phyloP scores from a whole-genome alignment of 53 echinoderm and acorn worm genomes.

The Echinarachnius parma region DNA sequence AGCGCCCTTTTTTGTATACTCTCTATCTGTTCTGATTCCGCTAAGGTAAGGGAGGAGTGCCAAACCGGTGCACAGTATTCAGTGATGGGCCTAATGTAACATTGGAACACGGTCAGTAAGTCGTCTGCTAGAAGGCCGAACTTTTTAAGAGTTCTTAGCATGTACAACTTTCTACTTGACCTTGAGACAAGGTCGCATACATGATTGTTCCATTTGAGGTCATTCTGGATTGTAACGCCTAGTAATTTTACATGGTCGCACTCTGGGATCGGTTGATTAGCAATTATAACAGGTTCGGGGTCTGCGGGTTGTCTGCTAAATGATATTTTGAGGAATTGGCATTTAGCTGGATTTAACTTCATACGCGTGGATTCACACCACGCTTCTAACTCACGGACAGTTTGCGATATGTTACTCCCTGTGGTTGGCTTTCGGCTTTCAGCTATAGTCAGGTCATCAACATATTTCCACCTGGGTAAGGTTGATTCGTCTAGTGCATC shows the following conservation, averaged over 20 bases:
- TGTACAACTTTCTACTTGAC: background rate
- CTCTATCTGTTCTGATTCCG: background rate
- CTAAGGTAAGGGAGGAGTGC: background rate
- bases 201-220: background rate
- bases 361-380: background rate
- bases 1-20: background rate
- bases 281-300: background rate
- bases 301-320: too few relatives aligned
- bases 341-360: background rate
- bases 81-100: background rate
- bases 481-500: too few relatives aligned
- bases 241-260: too few relatives aligned
- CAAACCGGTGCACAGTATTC: background rate
- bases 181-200: background rate
- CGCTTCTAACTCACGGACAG: background rate
- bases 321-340: too few relatives aligned
- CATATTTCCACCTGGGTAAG: conserved; percentile 1
- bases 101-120: background rate
- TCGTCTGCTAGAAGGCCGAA: background rate
- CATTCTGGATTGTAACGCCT: too few relatives aligned
- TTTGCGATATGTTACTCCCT: background rate
- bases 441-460: background rate
- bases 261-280: background rate
- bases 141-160: background rate
- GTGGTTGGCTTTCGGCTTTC: background rate